phyloP scores from a whole-genome alignment of 2,113 vertebrate species.

The Hystrix cristata region DNA sequence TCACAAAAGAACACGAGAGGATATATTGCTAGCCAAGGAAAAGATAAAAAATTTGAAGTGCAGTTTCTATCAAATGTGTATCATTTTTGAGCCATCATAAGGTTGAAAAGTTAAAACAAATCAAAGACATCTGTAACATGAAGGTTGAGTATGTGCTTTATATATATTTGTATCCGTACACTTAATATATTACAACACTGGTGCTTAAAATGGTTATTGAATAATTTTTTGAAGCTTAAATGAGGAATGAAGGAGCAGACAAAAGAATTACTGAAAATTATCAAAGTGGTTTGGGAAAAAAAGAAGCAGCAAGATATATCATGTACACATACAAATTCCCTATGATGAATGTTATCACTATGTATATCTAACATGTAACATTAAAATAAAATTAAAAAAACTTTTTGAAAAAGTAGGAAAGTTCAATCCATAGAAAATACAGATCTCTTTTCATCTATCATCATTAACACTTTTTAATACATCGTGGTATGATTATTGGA shows the following conservation, averaged over 20 bases:
- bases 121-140: neutral
- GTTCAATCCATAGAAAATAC: neutral
- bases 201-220: neutral
- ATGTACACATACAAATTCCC: no score
- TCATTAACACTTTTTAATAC: neutral
- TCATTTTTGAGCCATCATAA: neutral
- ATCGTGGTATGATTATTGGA: neutral
- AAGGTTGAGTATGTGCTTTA: neutral
- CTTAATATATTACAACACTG: neutral
- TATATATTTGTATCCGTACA: neutral
- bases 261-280: neutral
- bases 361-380: no score
- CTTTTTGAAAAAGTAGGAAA: slow-evolving; percentile 19
- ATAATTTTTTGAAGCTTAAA: slow-evolving; percentile 8
- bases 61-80: neutral
- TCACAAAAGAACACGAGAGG: neutral
- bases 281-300: neutral
- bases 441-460: neutral
- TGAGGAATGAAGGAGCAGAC: neutral
- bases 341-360: no score
- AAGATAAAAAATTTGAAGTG: neutral
- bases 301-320: no score
- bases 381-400: no score
- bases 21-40: neutral
- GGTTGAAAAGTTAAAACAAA: neutral